Conservation (phyloP, 1,140 invertebrate species). For the Drosophila eugracilis region DNA sequence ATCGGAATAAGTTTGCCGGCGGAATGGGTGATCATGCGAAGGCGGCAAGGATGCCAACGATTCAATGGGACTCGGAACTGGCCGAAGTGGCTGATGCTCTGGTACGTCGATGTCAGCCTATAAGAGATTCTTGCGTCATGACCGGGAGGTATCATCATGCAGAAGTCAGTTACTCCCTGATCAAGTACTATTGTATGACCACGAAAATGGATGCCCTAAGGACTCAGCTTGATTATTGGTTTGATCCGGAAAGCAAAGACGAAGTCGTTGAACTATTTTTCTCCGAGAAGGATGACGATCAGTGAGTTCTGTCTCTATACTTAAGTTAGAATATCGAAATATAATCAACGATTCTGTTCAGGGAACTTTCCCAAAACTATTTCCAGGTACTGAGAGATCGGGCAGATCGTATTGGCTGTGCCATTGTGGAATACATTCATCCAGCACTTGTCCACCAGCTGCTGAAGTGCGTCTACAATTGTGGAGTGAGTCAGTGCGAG, state of each 20-base stretch:
- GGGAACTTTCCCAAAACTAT: conserved; percentile 2
- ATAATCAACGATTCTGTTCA: background rate
- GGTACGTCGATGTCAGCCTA: conserved; percentile 10
- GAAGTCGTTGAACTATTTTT: background rate
- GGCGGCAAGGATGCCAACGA: conserved; percentile 7
- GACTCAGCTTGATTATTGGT: conserved; percentile 2
- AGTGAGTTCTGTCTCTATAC: background rate
- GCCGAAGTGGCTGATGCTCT: conserved; percentile 13
- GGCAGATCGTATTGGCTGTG: conserved; percentile 17
- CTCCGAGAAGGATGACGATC: background rate
- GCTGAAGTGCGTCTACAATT: conserved; percentile 19
- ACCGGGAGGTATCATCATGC: background rate
- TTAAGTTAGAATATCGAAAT: background rate
- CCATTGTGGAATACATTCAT: conserved; percentile 7
- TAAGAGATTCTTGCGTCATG: conserved; percentile 1
- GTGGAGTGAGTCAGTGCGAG: conserved; percentile 1
- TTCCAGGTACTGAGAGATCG: conserved; percentile 19
- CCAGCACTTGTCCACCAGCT: conserved; percentile 10
- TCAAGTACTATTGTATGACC: conserved; percentile 13
- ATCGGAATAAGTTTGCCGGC: conserved; percentile 14
- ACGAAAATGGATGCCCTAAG: background rate
- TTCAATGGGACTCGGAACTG: conserved; percentile 12
- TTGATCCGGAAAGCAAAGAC: background rate
- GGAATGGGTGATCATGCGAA: background rate
- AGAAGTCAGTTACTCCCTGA: conserved; percentile 6